These are phyloP conservation scores for Lepus townsendii DNA, from an alignment of 2,797 vertebrate genomes.

Conservation along the genomic window DNA sequence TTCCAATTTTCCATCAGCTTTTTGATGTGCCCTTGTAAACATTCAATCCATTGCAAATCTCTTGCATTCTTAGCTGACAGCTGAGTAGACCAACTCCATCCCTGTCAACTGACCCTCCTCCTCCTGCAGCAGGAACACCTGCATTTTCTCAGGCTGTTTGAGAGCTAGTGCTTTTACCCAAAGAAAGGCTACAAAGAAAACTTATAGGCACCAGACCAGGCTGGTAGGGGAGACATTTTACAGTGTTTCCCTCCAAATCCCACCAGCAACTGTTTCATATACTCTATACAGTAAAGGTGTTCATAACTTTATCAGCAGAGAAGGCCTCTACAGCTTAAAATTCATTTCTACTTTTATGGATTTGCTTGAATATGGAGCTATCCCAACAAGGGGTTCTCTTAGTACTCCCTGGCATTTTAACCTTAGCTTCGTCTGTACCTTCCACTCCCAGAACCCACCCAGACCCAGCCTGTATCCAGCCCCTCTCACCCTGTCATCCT, in stretches of 20 bases:
- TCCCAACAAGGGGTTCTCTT: neutral
- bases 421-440: neutral
- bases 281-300: slow-evolving; percentile 27
- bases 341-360: slow-evolving; percentile 1
- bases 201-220: neutral
- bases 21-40: neutral
- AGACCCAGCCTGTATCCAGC: neutral
- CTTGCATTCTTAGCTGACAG: neutral
- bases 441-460: fast-evolving
- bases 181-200: neutral
- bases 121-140: neutral
- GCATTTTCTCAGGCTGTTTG: slow-evolving; percentile 25
- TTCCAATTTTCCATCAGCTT: too few relatives aligned
- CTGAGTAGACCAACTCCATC: neutral
- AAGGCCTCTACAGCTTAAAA: neutral
- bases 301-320: slow-evolving; percentile 8
- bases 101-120: neutral
- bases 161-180: neutral
- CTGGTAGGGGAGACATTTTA: neutral
- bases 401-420: neutral
- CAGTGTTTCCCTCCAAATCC: neutral
- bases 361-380: neutral
- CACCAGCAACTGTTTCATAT: neutral
- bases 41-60: neutral
- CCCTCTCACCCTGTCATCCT: neutral